Base-by-base conservation (phyloP, 2,113 vertebrate species). In the Pedionomus torquatus region DNA sequence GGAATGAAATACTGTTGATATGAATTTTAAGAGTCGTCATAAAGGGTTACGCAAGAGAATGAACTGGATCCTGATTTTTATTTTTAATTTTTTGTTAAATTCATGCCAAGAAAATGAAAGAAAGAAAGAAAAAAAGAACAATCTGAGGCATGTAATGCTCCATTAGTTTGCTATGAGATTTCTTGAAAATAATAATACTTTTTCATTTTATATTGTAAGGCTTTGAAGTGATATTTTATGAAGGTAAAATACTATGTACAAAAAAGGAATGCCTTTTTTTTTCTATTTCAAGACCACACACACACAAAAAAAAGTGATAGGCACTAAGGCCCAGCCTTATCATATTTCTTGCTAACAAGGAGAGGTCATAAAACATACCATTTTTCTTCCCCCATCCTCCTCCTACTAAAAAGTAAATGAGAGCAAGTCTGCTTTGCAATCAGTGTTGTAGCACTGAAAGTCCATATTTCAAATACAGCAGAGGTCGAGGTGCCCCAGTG, bases 21-120 rank as follows among this genome's bases (percentile, higher is more conserved):
- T 89, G 74, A 93, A 87, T 94, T 89, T 82, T 89, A 88, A 79
- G 69, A 84, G 78, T 83, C 86, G 81, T 96, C 46, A 43, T 41
- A 91, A 63, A 87, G 51, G 19, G 11, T 95, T 93, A 87, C 87
- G 30, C 84, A 95, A 94, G 26, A 88, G 63, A 92, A 90, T 71
- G 85, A 92, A 72, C 63, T 80, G 72, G 57, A 69, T 88, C 95
- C 66, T 88, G 61, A 58, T 14, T 25, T 8, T 19, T 65, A 5
- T 19, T 46, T 46, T 58, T 69, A n/a, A n/a, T n/a, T n/a, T n/a
- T 77, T 70, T 79, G 28, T 79, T 91, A 76, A 90, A 91, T 69
- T 61, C 48, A 17, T 88, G 35, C 39, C 66, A 94, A 69, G 72
- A 84, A 89, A 87, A 89, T 66, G 18, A 48, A 83, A 49, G 69